Conservation (phyloP, 2,888 invertebrate genomes). For the Gryllus longicercus region DNA sequence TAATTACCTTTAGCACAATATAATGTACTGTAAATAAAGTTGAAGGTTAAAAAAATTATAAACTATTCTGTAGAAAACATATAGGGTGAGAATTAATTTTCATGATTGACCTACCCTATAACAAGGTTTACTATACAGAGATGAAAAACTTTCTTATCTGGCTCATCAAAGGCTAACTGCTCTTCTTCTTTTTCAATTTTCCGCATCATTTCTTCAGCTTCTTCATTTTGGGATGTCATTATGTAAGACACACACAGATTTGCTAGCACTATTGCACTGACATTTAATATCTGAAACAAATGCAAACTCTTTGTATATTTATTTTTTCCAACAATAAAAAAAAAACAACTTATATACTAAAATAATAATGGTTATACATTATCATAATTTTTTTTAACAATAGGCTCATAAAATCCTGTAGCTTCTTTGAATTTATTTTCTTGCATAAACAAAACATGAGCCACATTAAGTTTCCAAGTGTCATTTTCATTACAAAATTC, state of each 20-base stretch:
- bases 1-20: slow-evolving; percentile 99
- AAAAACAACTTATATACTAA: not conserved
- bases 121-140: slow-evolving; percentile 98
- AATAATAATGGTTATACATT: slow-evolving; percentile 54
- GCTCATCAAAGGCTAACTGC: slow-evolving; percentile 83
- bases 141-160: slow-evolving; percentile 90
- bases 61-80: not conserved
- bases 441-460: slow-evolving; percentile 98
- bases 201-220: slow-evolving; percentile 97
- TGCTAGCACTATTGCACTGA: slow-evolving; percentile 96
- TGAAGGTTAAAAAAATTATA: not conserved
- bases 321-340: not conserved
- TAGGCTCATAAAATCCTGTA: slow-evolving; percentile 95
- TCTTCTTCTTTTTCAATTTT: slow-evolving; percentile 99
- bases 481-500: slow-evolving; percentile 98
- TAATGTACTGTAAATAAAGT: slow-evolving; percentile 60
- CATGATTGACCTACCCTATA: slow-evolving; percentile 65
- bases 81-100: not conserved
- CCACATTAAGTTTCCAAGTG: slow-evolving; percentile 95
- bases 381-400: slow-evolving; percentile 91
- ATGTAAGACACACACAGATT: slow-evolving; percentile 98
- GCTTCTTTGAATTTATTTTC: slow-evolving; percentile 98
- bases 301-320: not conserved
- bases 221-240: slow-evolving; percentile 98
- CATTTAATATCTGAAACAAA: slow-evolving; percentile 70